phyloP scores from a whole-genome alignment of 2,113 vertebrate genomes.

The Apus apus region DNA sequence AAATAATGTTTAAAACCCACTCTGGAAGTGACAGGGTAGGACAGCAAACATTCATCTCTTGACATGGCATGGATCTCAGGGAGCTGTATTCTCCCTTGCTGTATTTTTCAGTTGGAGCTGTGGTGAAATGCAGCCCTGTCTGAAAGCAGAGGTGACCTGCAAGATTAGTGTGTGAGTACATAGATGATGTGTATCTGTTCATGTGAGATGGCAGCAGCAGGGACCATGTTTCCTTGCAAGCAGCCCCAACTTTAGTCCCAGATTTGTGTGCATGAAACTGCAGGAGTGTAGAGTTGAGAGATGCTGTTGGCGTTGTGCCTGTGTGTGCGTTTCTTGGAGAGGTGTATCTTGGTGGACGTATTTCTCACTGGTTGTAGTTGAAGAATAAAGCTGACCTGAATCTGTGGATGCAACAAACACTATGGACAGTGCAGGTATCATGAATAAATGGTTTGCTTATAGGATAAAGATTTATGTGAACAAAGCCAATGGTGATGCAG shows the following conservation, averaged over 20 bases:
- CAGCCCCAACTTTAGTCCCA: neutral
- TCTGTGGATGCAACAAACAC: neutral
- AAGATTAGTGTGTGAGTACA: rapidly evolving
- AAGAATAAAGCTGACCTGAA: neutral
- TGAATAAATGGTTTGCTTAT: neutral
- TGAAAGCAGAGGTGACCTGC: neutral
- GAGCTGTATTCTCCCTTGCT: neutral
- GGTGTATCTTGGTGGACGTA: neutral
- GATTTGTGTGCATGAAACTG: neutral
- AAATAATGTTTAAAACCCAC: slow-evolving; percentile 20
- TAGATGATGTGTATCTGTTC: neutral
- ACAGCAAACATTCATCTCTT: neutral
- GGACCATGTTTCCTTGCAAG: neutral
- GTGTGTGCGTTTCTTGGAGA: rapidly evolving
- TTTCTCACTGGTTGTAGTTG: neutral
- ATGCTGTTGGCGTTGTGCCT: rapidly evolving
- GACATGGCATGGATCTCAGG: neutral
- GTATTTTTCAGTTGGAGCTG: neutral
- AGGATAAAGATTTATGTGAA: neutral
- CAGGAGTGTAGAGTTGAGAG: neutral
- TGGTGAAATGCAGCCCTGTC: neutral
- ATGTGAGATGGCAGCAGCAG: neutral
- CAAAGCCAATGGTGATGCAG: neutral
- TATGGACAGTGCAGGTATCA: neutral
- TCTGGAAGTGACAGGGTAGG: neutral